These are phyloP conservation scores for Porites lobata DNA, from an alignment of 92 coral and sea anemone species.

Conservation along the genomic window DNA sequence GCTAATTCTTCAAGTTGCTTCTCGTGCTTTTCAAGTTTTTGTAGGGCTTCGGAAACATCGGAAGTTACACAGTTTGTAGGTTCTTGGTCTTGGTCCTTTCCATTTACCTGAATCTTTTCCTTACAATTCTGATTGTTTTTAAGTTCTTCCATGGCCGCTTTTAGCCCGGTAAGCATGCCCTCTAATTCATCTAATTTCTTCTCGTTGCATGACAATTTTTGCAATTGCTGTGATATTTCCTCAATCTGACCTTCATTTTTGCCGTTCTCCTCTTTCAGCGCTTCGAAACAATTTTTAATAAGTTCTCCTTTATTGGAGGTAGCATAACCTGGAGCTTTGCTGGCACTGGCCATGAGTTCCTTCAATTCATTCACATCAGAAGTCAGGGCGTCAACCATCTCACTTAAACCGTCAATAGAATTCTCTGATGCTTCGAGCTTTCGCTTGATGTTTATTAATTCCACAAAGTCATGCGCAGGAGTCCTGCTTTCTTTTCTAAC, in stretches of 20 bases:
- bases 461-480: constrained; percentile 94
- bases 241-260: background rate
- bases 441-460: constrained; percentile 80
- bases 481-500: constrained; percentile 87
- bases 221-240: constrained; percentile 4
- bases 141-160: background rate
- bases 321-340: background rate
- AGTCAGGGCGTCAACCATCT: constrained; percentile 84
- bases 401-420: constrained; percentile 83
- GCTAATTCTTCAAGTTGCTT: constrained; percentile 7
- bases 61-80: too few species aligned
- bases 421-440: constrained; percentile 88
- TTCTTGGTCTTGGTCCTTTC: background rate
- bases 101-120: background rate
- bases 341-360: constrained; percentile 6
- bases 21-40: background rate
- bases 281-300: constrained; percentile 23
- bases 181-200: constrained; percentile 14
- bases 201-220: constrained; percentile 5
- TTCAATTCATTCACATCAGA: constrained; percentile 75
- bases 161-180: background rate
- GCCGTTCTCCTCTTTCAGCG: background rate
- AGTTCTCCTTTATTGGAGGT: constrained; percentile 22
- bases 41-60: constrained; percentile 8
- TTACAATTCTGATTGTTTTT: constrained; percentile 2